Evolutionary conservation across 2,797 vertebrate genomes (phyloP).

Genomic region (Hybognathus amarus): DNA sequence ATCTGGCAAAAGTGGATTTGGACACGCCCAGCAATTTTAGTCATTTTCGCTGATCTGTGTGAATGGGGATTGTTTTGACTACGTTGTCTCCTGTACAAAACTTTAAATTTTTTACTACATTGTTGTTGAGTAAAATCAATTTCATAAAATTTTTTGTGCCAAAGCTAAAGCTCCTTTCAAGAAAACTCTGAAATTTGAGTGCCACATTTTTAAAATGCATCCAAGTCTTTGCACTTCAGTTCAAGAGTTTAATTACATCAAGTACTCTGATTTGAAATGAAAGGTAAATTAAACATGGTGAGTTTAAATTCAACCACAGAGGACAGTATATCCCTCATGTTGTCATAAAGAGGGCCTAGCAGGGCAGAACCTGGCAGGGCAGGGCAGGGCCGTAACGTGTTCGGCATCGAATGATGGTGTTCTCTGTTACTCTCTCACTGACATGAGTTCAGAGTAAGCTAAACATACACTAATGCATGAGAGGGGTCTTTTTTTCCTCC

Average conservation of each 20-base stretch:
- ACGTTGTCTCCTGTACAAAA: not conserved
- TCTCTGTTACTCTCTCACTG: not conserved
- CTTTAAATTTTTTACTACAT: not conserved
- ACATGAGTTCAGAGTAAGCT: constrained; percentile 17
- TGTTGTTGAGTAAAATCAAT: not conserved
- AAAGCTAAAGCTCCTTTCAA: not conserved
- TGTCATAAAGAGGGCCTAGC: not conserved
- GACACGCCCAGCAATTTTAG: too few species aligned
- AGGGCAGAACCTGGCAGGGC: too few species aligned
- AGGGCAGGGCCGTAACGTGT: not conserved
- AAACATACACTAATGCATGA: constrained; percentile 43
- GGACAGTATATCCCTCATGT: constrained; percentile 1
- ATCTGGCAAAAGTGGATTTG: too few species aligned
- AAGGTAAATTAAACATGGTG: not conserved
- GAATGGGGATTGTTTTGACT: not conserved
- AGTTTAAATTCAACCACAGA: not conserved
- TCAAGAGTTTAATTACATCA: not conserved
- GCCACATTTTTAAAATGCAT: not conserved
- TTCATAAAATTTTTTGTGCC: not conserved
- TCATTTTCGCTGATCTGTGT: not conserved
- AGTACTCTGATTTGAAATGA: not conserved
- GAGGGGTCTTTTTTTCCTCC: constrained; percentile 1
- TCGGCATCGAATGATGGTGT: not conserved
- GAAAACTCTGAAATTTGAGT: not conserved
- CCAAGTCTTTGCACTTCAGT: not conserved